Conservation (phyloP, 2,113 vertebrate genomes). For the Chloebia gouldiae region DNA sequence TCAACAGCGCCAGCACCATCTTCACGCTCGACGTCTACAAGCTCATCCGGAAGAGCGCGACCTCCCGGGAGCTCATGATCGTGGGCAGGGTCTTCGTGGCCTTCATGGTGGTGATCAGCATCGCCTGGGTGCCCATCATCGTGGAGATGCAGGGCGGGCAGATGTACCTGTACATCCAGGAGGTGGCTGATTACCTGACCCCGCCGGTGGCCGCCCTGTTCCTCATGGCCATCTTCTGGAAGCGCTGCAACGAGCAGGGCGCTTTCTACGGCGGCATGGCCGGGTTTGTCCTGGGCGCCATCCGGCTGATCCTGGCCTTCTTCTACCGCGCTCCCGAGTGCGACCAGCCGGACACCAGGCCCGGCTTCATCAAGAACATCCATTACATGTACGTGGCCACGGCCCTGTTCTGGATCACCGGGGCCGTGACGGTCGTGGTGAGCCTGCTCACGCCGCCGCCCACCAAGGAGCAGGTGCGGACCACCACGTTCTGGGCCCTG, state of each 20-base stretch:
- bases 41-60: slow-evolving; percentile 79
- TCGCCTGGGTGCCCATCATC: slow-evolving; percentile 97
- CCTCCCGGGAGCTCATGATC: slow-evolving; percentile 88
- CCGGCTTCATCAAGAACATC: slow-evolving; percentile 83
- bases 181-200: slow-evolving; percentile 94
- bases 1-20: slow-evolving; percentile 97
- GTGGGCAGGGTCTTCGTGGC: slow-evolving; percentile 93
- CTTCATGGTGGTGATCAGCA: slow-evolving; percentile 93
- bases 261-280: slow-evolving; percentile 95
- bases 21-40: slow-evolving; percentile 98
- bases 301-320: slow-evolving; percentile 87
- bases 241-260: slow-evolving; percentile 92
- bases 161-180: slow-evolving; percentile 98
- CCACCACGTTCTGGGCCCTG: slow-evolving; percentile 91
- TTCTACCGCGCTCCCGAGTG: slow-evolving; percentile 90
- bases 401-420: slow-evolving; percentile 91
- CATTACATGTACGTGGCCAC: slow-evolving; percentile 98
- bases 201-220: slow-evolving; percentile 95
- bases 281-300: slow-evolving; percentile 84
- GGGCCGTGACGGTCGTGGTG: slow-evolving; percentile 83
- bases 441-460: slow-evolving; percentile 91
- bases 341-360: slow-evolving; percentile 87
- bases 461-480: slow-evolving; percentile 81
- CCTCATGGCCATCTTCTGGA: slow-evolving; percentile 95
- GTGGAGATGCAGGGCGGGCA: slow-evolving; percentile 99